These are phyloP conservation scores for Bombus balteatus DNA, from an alignment of 1,140 invertebrate genomes.

Conservation along the genomic window DNA sequence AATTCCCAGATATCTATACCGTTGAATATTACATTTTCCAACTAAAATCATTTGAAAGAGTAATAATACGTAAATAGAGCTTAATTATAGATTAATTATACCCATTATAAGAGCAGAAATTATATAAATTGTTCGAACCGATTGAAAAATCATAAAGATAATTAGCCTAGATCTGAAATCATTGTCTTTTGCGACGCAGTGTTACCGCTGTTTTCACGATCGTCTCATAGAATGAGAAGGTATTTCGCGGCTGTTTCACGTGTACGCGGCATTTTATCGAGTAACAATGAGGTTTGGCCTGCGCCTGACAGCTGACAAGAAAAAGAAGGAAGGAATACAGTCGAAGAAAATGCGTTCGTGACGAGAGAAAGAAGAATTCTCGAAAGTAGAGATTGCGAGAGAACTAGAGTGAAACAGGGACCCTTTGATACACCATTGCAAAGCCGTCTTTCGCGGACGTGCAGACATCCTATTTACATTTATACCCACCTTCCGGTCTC, in stretches of 20 bases:
- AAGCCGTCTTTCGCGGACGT: constrained; percentile 74
- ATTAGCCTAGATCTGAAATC: background rate
- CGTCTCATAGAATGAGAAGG: background rate
- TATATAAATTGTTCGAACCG: background rate
- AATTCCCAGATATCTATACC: background rate
- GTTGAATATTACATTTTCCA: background rate
- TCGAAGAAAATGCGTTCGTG: constrained; percentile 27
- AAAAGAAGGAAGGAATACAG: constrained; percentile 14
- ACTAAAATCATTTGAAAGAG: background rate
- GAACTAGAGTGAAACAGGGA: constrained; percentile 60
- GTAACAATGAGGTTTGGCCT: constrained; percentile 52
- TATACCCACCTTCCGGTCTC: constrained; percentile 73
- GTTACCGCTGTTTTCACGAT: background rate
- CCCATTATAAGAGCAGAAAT: background rate
- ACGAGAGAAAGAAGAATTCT: constrained; percentile 49
- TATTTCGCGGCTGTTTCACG: constrained; percentile 16
- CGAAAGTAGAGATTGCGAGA: constrained; percentile 52
- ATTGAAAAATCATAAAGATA: background rate
- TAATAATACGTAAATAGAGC: background rate
- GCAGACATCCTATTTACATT: constrained; percentile 79
- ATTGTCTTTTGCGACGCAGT: background rate
- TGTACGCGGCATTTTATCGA: constrained; percentile 20
- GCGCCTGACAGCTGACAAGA: constrained; percentile 49
- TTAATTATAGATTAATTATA: background rate
- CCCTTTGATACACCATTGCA: constrained; percentile 74